Evolutionary conservation across 2,797 vertebrate genomes (phyloP).

Genomic region (Distichodus sexfasciatus): DNA sequence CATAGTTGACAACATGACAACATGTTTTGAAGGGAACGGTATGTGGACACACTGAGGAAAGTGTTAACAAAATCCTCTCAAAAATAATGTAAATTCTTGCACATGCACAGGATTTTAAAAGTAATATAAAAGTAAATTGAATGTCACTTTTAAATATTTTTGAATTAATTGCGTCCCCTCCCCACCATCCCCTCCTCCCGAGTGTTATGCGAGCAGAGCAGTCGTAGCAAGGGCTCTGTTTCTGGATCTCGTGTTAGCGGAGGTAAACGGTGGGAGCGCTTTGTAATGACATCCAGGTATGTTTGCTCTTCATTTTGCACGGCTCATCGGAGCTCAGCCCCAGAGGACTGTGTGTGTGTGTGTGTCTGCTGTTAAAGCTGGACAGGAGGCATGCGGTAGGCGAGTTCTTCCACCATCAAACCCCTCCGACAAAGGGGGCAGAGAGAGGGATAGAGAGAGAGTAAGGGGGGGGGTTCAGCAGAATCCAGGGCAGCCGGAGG

Average conservation of each 20-base stretch:
- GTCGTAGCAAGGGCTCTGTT: slow-evolving; percentile 24
- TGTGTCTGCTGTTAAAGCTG: slow-evolving; percentile 24
- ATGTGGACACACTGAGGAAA: too few relatives aligned
- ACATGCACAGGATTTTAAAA: too few relatives aligned
- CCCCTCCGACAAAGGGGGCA: slow-evolving; percentile 30
- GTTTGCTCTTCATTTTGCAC: slow-evolving; percentile 75
- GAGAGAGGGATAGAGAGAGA: too few relatives aligned
- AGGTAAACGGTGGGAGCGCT: slow-evolving; percentile 45
- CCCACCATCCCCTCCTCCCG: background rate
- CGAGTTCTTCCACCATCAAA: slow-evolving; percentile 23
- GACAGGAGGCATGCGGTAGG: slow-evolving; percentile 3
- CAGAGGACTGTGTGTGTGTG: slow-evolving; percentile 18
- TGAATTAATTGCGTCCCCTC: too few relatives aligned
- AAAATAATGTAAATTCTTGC: too few relatives aligned
- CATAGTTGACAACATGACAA: too few relatives aligned
- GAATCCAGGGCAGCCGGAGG: slow-evolving; percentile 22
- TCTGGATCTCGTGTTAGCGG: slow-evolving; percentile 37
- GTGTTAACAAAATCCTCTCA: too few relatives aligned
- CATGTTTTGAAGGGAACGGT: too few relatives aligned
- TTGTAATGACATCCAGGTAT: slow-evolving; percentile 75
- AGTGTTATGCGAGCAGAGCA: too few relatives aligned
- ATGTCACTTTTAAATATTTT: too few relatives aligned
- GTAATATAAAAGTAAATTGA: too few relatives aligned
- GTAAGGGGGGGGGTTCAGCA: too few relatives aligned
- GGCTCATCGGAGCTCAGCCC: slow-evolving; percentile 66